phyloP scores from a whole-genome alignment of 2,113 vertebrate genomes.

The Peromyscus maniculatus region DNA sequence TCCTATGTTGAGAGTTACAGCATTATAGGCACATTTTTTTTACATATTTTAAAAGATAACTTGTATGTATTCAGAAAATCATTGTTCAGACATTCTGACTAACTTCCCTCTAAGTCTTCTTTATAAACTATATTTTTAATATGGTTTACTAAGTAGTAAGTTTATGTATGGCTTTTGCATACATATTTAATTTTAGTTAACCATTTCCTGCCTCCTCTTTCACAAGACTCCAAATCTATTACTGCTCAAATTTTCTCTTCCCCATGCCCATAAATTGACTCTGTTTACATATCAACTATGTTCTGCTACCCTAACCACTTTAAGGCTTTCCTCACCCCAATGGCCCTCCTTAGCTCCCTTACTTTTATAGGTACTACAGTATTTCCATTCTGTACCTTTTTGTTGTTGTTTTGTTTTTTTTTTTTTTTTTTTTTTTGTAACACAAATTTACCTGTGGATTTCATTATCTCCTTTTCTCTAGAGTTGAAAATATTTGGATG shows the following conservation, averaged over 20 bases:
- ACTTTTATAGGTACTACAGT: background rate
- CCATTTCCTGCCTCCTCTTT: background rate
- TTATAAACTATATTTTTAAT: background rate
- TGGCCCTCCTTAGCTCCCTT: no score
- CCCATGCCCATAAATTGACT: no score
- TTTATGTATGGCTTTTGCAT: background rate
- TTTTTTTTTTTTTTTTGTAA: background rate
- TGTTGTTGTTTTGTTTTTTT: background rate
- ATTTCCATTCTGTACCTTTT: no score
- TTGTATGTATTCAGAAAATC: background rate
- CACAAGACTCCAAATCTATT: background rate
- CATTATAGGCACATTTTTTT: background rate
- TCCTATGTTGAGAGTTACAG: background rate
- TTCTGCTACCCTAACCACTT: background rate
- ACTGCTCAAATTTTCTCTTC: background rate
- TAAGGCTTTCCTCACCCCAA: background rate
- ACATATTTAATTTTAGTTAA: background rate
- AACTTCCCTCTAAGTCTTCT: background rate
- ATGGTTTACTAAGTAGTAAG: no score
- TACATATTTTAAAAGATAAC: background rate
- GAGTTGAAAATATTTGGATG: background rate
- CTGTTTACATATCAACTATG: background rate
- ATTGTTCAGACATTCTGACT: background rate
- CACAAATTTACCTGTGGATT: background rate
- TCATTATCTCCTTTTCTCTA: background rate